Evolutionary conservation across 2,888 invertebrate species (phyloP).

Genomic region (Stegana nigrithorax): DNA sequence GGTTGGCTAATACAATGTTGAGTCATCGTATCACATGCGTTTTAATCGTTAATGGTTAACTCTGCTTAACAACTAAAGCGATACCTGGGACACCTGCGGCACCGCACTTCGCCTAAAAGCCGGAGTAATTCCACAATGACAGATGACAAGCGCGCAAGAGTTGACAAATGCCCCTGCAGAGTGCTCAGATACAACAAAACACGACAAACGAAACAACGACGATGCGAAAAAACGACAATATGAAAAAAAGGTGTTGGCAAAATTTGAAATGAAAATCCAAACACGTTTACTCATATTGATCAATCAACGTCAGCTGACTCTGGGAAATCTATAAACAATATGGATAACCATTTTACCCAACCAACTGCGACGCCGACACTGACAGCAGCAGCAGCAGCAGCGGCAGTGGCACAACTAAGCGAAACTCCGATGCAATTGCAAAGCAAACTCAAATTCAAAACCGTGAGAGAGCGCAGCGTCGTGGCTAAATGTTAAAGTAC

Average conservation of each 20-base stretch:
- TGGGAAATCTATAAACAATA: constrained; percentile 67
- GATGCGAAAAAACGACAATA: not conserved
- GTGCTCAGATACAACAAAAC: not conserved
- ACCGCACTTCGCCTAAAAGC: not conserved
- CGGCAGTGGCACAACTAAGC: constrained; percentile 27
- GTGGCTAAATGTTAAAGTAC: not conserved
- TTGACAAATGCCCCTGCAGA: constrained; percentile 51
- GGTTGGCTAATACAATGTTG: too few relatives aligned
- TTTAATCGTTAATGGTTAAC: constrained; percentile 16
- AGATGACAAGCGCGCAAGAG: constrained; percentile 55
- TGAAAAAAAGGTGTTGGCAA: too few relatives aligned
- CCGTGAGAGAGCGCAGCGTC: too few relatives aligned
- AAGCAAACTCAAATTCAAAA: not conserved
- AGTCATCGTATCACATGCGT: not conserved
- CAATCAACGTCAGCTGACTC: constrained; percentile 66
- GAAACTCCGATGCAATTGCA: constrained; percentile 42
- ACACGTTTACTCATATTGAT: constrained; percentile 58
- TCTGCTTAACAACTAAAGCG: not conserved
- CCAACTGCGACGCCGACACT: too few relatives aligned
- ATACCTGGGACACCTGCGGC: constrained; percentile 7
- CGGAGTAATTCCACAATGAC: constrained; percentile 53
- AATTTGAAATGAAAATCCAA: constrained; percentile 32
- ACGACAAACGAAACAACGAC: constrained; percentile 22
- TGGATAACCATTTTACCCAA: constrained; percentile 56
- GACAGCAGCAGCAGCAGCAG: too few relatives aligned